phyloP scores from a whole-genome alignment of 2,113 vertebrate genomes.

The Carassius carassius region DNA sequence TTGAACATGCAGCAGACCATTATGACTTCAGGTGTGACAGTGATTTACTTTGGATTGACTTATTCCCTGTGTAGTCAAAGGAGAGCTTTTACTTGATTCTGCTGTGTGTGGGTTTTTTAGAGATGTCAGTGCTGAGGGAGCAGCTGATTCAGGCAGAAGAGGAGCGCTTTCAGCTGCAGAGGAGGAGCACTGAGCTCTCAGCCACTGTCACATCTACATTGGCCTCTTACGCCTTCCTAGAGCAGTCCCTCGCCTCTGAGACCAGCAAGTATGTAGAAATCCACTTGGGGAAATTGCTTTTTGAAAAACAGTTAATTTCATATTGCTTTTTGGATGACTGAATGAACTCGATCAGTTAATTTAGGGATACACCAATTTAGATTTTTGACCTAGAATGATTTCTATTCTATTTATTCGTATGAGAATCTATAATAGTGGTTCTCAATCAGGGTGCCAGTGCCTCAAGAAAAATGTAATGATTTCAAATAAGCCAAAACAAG shows the following conservation, averaged over 20 bases:
- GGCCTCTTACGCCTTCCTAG: slow-evolving; percentile 76
- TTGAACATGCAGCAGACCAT: slow-evolving; percentile 74
- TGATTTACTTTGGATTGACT: background rate
- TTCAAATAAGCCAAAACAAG: background rate
- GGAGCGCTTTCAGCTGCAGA: slow-evolving; percentile 67
- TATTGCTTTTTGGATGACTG: background rate
- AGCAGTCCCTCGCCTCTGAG: slow-evolving; percentile 71
- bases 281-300: background rate
- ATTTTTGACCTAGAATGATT: background rate
- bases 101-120: slow-evolving; percentile 56
- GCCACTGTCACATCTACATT: slow-evolving; percentile 74
- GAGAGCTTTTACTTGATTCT: background rate
- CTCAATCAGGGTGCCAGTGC: background rate
- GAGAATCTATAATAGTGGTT: background rate
- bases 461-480: background rate
- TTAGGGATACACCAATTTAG: background rate
- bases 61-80: background rate
- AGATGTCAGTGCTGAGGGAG: slow-evolving; percentile 73
- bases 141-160: slow-evolving; percentile 69
- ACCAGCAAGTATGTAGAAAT: slow-evolving; percentile 67
- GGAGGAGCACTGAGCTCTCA: slow-evolving; percentile 71
- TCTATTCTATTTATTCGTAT: background rate
- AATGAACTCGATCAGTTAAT: background rate
- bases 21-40: slow-evolving; percentile 70
- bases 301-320: background rate